Conservation (phyloP, 1,140 invertebrate species). For the Pomacea maculata region DNA sequence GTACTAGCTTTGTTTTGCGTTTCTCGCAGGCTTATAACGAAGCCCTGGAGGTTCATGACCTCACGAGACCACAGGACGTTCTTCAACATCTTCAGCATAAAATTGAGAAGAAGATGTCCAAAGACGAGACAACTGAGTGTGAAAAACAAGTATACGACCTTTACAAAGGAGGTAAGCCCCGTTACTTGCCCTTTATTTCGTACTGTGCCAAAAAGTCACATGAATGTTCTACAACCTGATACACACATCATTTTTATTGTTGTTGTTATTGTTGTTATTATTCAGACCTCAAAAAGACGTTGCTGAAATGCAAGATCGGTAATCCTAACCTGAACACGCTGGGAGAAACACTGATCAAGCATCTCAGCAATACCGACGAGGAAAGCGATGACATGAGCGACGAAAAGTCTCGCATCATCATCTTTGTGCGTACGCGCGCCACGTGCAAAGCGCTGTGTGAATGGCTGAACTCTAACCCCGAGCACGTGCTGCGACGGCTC, state of each 20-base stretch:
- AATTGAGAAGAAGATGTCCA: not conserved
- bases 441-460: constrained; percentile 28
- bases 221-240: no score
- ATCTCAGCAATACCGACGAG: not conserved
- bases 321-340: constrained; percentile 35
- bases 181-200: no score
- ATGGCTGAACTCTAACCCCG: constrained; percentile 27
- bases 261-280: no score
- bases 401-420: constrained; percentile 24
- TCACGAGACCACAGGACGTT: constrained; percentile 31
- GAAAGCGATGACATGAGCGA: constrained; percentile 8
- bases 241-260: no score
- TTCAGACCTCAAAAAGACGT: constrained; percentile 5
- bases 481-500: constrained; percentile 16
- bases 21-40: constrained; percentile 32
- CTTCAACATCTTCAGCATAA: constrained; percentile 23
- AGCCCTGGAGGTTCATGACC: constrained; percentile 37
- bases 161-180: no score
- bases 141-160: no score
- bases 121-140: not conserved
- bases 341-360: constrained; percentile 5
- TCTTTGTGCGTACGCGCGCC: constrained; percentile 37
- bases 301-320: not conserved
- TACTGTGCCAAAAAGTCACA: no score
- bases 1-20: no score